These are phyloP conservation scores for Pipa parva DNA, from an alignment of 2,113 vertebrate species.

Conservation along the genomic window DNA sequence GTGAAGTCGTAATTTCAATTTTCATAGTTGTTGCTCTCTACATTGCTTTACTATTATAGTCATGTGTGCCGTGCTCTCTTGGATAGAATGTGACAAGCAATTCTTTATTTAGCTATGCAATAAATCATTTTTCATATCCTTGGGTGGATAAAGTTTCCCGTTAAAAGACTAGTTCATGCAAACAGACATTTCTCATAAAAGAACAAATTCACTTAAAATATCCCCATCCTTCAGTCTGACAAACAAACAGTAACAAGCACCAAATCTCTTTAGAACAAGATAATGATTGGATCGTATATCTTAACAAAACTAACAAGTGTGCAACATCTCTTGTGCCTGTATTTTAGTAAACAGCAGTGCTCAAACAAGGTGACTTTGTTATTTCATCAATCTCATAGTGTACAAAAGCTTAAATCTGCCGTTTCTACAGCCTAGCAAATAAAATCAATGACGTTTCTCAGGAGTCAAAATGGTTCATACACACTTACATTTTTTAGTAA, in stretches of 20 bases:
- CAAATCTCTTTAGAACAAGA: background rate
- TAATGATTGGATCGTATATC: constrained; percentile 4
- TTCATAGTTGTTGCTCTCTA: background rate
- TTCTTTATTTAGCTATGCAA: constrained; percentile 4
- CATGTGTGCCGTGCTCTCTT: background rate
- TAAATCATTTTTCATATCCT: background rate
- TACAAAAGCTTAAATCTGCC: background rate
- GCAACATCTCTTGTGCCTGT: background rate
- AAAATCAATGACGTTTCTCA: too few species aligned
- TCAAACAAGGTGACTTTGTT: constrained; percentile 23
- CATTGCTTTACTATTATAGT: background rate
- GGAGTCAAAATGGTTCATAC: too few species aligned
- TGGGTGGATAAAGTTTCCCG: background rate
- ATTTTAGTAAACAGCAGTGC: background rate
- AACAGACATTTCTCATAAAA: constrained; percentile 2
- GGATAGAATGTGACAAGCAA: background rate
- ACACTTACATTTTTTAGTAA: too few species aligned
- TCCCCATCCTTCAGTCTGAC: background rate
- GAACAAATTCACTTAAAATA: constrained; percentile 2
- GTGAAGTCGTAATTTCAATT: background rate
- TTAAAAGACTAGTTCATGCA: background rate
- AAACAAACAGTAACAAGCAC: constrained; percentile 2
- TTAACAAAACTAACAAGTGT: background rate
- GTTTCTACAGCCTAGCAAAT: background rate
- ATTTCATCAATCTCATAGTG: constrained; percentile 10